phyloP scores from a whole-genome alignment of 2,888 invertebrate species.

The Ametastegia equiseti region DNA sequence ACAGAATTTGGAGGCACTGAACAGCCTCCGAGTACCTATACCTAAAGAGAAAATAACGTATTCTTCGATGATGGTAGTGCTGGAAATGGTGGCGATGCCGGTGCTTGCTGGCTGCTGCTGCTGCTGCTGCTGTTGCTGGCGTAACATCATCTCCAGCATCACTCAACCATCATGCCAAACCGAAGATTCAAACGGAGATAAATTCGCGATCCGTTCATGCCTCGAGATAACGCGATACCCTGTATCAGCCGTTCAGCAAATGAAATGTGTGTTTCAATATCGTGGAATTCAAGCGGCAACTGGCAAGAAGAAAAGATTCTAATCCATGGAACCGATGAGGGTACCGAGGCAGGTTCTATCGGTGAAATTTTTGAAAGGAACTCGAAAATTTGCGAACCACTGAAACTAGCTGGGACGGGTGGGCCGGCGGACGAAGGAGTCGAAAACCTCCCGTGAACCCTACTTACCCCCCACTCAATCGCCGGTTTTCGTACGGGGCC shows the following conservation, averaged over 20 bases:
- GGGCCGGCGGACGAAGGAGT: constrained; percentile 68
- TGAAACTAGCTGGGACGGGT: constrained; percentile 71
- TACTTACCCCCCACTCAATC: constrained; percentile 73
- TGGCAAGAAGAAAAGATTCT: too few species aligned
- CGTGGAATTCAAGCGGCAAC: too few species aligned
- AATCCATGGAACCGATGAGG: not conserved
- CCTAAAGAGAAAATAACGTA: constrained; percentile 44
- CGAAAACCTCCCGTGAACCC: constrained; percentile 76
- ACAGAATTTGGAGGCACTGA: constrained; percentile 39
- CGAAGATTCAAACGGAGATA: not conserved
- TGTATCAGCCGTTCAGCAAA: not conserved
- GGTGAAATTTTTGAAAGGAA: not conserved
- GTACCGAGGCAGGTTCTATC: too few species aligned
- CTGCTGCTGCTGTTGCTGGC: constrained; percentile 9
- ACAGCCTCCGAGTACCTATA: constrained; percentile 2
- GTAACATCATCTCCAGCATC: constrained; percentile 46
- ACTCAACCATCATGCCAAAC: constrained; percentile 26
- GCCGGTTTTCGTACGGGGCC: constrained; percentile 64
- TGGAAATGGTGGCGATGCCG: too few species aligned
- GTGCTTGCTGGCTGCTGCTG: too few species aligned
- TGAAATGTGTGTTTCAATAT: not conserved
- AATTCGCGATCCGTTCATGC: not conserved
- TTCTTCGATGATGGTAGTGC: constrained; percentile 1
- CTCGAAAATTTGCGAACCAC: constrained; percentile 72
- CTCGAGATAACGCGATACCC: not conserved